Percentiles rank a stretch among this genome's conserved stretches.
Conservation (phyloP, 2,113 vertebrate species). For the Pterocles gutturalis region DNA sequence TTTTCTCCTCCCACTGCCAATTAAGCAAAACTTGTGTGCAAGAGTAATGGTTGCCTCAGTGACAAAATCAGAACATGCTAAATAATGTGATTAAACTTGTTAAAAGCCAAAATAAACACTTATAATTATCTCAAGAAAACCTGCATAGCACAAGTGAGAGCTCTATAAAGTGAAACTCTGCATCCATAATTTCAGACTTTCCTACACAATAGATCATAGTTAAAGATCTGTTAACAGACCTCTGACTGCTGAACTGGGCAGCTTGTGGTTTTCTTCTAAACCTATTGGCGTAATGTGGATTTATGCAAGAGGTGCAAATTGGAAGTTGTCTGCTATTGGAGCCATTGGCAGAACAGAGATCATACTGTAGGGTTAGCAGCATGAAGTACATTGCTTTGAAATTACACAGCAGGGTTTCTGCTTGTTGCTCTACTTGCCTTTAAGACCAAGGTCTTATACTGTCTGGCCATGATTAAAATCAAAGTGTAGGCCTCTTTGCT, state of each 20-base stretch:
- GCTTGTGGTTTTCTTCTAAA: conserved; percentile 79
- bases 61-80: conserved; percentile 77
- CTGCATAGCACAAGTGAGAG: conserved; percentile 47
- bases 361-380: conserved; percentile 80
- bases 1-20: conserved; percentile 7
- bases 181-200: conserved; percentile 72
- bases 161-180: conserved; percentile 74
- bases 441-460: conserved; percentile 71
- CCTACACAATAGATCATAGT: conserved; percentile 79
- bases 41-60: conserved; percentile 64
- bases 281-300: conserved; percentile 80
- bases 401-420: conserved; percentile 79
- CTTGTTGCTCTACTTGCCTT: conserved; percentile 58
- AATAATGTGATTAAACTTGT: conserved; percentile 86
- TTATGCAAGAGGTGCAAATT: conserved; percentile 86
- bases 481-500: conserved; percentile 81
- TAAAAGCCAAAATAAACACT: conserved; percentile 88
- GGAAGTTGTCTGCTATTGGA: conserved; percentile 75
- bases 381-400: conserved; percentile 84
- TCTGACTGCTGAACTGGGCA: conserved; percentile 74
- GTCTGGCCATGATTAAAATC: conserved; percentile 84
- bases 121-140: conserved; percentile 82
- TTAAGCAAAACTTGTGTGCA: conserved; percentile 34
- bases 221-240: conserved; percentile 85
- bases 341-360: conserved; percentile 77